These are phyloP conservation scores for Cirrhinus molitorella DNA, from an alignment of 2,797 vertebrate species.

Conservation along the genomic window DNA sequence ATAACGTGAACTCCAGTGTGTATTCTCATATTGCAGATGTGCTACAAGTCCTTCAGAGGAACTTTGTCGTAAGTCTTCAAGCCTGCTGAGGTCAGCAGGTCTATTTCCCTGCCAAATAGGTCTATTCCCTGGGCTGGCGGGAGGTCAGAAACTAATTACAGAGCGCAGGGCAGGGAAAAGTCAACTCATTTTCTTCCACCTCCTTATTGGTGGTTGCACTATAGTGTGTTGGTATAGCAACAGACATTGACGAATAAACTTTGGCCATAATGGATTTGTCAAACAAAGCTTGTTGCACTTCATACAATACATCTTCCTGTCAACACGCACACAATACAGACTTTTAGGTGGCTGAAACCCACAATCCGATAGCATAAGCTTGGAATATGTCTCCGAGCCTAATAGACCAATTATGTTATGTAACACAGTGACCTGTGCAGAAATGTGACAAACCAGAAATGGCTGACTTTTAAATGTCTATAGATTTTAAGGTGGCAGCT, in stretches of 20 bases:
- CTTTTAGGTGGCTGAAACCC: conserved; percentile 21
- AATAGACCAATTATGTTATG: conserved; percentile 35
- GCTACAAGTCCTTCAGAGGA: conserved; percentile 15
- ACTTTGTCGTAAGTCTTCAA: neutral
- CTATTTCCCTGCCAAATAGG: conserved; percentile 44
- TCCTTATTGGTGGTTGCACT: conserved; percentile 21
- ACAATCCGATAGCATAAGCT: conserved; percentile 18
- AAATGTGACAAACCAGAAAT: conserved; percentile 16
- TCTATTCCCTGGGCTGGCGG: conserved; percentile 40
- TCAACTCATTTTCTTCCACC: conserved; percentile 40
- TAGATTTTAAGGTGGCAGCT: conserved; percentile 29
- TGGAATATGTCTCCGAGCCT: conserved; percentile 8
- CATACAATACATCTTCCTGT: neutral
- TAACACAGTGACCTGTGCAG: neutral
- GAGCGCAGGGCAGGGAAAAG: conserved; percentile 65
- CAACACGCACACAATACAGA: neutral
- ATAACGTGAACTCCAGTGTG: conserved; percentile 9
- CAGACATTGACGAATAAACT: neutral
- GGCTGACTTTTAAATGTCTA: conserved; percentile 16
- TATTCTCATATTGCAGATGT: conserved; percentile 14
- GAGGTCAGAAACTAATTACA: conserved; percentile 72
- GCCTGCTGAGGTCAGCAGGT: conserved; percentile 45
- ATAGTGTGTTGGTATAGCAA: conserved; percentile 2
- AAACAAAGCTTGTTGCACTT: conserved; percentile 7
- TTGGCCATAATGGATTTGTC: conserved; percentile 34